Base-by-base conservation (phyloP, 1,140 invertebrate genomes). In the Trichomalopsis sarcophagae region DNA sequence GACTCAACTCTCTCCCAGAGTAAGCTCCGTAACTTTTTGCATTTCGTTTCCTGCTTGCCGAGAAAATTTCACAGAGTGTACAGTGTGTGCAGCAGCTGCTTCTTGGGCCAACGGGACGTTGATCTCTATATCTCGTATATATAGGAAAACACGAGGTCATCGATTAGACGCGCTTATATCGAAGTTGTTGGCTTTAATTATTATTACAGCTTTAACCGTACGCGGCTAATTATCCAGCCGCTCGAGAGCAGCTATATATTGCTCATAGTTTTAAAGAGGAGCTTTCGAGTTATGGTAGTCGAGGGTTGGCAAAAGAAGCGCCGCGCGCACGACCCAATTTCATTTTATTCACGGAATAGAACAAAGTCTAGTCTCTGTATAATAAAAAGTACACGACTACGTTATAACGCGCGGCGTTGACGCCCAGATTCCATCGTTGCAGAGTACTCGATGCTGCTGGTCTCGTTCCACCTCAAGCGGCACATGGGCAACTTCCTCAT, bases 401-500 rank as follows among this genome's bases (percentile, higher is more conserved):
- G n/a, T 62, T 82, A 82, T 74, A 10, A 47, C n/a, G 23, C n/a
- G 23, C 33, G 33, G 33, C 75, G 84, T 50, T 71, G 30, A 10
- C 33, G 82, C 5, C 17, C 36, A 82, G 80, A 93, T 93, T 71
- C 90, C 96, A 10, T 71, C 50, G 47, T 86, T 82, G 96, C 95
- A 55, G 95, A 96, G 86, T 96, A 96, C 89, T 97, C 97, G 33
- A 96, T 97, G 94, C 92, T 98, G 11, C 93, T 96, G 87, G 97
- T 97, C 0, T 96, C 96, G 86, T 97, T 98, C 88, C 96, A 97
- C 90, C 94, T 98, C 21, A 96, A 97, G 89, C 94, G 97, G 9
- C 96, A 97, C 89, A 96, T 97, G 94, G 97, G 97, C 7, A 97
- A 97, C 91, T 98, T 97, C 91, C 92, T 98, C 2, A 97, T 98